Evolutionary conservation across 2,888 invertebrate species (phyloP).

Genomic region (Rhodophaea formosa): DNA sequence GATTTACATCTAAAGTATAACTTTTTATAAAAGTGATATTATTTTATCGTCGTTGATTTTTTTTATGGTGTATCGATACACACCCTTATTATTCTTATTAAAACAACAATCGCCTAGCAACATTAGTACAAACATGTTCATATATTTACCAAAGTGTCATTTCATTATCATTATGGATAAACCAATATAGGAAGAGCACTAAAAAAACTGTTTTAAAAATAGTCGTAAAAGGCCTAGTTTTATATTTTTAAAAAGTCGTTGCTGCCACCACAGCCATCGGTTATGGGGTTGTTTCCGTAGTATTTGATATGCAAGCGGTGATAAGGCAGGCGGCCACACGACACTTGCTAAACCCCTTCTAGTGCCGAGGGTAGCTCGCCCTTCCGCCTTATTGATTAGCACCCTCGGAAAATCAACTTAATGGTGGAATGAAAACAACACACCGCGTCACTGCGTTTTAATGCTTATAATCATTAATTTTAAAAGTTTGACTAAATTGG

Average conservation of each 20-base stretch:
- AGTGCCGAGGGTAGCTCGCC: slow-evolving; percentile 67
- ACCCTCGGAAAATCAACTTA: slow-evolving; percentile 59
- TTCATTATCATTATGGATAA: not conserved
- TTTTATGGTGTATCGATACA: too few relatives aligned
- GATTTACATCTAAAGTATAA: not conserved
- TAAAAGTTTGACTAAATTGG: too few relatives aligned
- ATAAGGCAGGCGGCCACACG: slow-evolving; percentile 72
- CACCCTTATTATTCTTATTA: not conserved
- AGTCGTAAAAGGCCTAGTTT: slow-evolving; percentile 18
- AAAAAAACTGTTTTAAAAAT: slow-evolving; percentile 5
- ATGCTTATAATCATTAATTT: not conserved
- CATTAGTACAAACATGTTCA: slow-evolving; percentile 6
- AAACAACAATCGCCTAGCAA: slow-evolving; percentile 7
- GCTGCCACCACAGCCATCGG: slow-evolving; percentile 35
- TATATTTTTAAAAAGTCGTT: slow-evolving; percentile 27
- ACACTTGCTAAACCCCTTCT: slow-evolving; percentile 75
- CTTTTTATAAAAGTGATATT: not conserved
- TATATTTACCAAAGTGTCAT: not conserved
- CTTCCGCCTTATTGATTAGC: slow-evolving; percentile 78
- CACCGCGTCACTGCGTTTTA: slow-evolving; percentile 39
- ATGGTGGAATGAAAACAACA: slow-evolving; percentile 57
- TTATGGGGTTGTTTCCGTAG: slow-evolving; percentile 60
- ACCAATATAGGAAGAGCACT: slow-evolving; percentile 6
- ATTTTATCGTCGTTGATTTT: too few relatives aligned
- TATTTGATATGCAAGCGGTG: slow-evolving; percentile 74